Conservation (phyloP, 2,113 vertebrate species). For the Pogonocichla stellata region DNA sequence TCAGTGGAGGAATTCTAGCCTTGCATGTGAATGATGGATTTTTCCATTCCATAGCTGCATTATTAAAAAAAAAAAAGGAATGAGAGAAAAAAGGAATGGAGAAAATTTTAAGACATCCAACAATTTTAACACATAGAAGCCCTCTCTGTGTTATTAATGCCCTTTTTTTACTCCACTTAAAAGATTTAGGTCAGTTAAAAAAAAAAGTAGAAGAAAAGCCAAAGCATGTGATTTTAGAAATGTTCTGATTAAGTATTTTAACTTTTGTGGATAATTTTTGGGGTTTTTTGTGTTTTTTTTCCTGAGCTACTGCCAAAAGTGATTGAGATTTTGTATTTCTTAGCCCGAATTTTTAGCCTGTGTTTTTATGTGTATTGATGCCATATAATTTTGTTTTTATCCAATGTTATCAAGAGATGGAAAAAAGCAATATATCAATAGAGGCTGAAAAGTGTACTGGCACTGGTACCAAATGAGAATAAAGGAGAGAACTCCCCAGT, state of each 20-base stretch:
- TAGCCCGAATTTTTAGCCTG: neutral
- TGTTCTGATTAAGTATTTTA: neutral
- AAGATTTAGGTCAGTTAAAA: neutral
- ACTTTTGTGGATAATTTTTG: neutral
- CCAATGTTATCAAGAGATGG: neutral
- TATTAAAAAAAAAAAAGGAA: neutral
- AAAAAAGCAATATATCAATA: neutral
- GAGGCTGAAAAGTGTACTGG: neutral
- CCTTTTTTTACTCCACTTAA: neutral
- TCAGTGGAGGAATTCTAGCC: neutral
- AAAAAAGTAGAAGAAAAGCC: neutral
- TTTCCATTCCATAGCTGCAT: neutral
- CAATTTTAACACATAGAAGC: neutral
- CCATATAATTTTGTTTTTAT: neutral
- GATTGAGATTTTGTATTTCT: neutral
- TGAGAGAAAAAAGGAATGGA: neutral
- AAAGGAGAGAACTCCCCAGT: neutral
- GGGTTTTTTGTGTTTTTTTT: neutral
- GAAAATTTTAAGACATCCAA: neutral
- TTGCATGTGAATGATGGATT: neutral
- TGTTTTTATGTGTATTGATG: neutral
- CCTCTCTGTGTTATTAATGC: neutral
- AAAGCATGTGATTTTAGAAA: neutral
- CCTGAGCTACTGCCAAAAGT: neutral
- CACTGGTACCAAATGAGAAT: neutral